Evolutionary conservation across 2,113 vertebrate species (phyloP).

Genomic region (Pituophis catenifer): DNA sequence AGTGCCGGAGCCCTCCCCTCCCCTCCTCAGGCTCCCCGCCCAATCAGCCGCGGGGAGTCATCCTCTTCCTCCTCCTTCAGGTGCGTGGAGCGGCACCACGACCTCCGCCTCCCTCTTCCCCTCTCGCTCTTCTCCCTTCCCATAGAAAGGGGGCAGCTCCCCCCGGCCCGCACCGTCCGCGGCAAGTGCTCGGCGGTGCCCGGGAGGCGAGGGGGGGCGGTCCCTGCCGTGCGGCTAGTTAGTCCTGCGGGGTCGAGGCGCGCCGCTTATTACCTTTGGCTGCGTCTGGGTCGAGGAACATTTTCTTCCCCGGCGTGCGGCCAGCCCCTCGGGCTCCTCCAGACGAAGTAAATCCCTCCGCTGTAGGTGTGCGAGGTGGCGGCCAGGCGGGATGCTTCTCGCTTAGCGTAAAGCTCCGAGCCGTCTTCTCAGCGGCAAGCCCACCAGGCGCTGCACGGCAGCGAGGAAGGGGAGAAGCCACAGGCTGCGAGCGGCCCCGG

Average conservation of each 20-base stretch:
- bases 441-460: background rate
- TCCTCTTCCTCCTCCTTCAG: background rate
- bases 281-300: constrained; percentile 57
- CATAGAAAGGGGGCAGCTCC: background rate
- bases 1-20: background rate
- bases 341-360: constrained; percentile 27
- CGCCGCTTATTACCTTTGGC: constrained; percentile 45
- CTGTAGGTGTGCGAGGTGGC: background rate
- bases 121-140: too few relatives aligned
- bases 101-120: background rate
- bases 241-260: too few relatives aligned
- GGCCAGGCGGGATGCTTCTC: background rate
- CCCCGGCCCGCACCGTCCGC: background rate
- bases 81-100: background rate
- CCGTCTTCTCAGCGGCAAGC: background rate
- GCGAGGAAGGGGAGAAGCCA: constrained; percentile 33
- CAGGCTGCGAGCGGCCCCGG: constrained; percentile 27
- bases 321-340: constrained; percentile 16
- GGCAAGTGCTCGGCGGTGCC: background rate
- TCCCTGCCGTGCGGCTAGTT: background rate
- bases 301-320: constrained; percentile 21
- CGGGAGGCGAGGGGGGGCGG: too few relatives aligned
- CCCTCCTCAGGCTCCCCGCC: background rate
- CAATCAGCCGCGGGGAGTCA: background rate
- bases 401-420: background rate